phyloP scores from a whole-genome alignment of 1,140 invertebrate species.

The Semibalanus balanoides region DNA sequence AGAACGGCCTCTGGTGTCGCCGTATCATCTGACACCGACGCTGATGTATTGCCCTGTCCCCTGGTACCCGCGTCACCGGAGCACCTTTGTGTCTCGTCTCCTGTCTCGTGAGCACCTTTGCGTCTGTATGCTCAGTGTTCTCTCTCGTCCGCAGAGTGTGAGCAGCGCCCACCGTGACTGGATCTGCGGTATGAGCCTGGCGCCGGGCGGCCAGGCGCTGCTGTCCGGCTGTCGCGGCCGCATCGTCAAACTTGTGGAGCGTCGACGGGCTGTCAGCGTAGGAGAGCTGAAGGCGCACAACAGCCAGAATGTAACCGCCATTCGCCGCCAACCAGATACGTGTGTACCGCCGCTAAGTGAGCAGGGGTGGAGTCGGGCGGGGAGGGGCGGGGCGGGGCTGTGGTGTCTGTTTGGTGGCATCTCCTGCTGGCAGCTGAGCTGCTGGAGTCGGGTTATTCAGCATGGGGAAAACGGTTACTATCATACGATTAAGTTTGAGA shows the following conservation, averaged over 20 bases:
- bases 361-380: not conserved
- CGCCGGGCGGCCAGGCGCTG: slow-evolving; percentile 39
- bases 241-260: slow-evolving; percentile 54
- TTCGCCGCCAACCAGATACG: slow-evolving; percentile 53
- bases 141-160: not conserved
- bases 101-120: not conserved
- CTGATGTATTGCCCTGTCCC: no score
- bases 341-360: slow-evolving; percentile 56
- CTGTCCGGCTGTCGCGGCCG: slow-evolving; percentile 64
- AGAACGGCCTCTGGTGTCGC: no score
- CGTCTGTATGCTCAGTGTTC: not conserved
- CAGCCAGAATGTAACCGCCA: slow-evolving; percentile 58
- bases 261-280: slow-evolving; percentile 44
- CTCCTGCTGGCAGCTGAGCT: no score
- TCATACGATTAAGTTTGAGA: no score
- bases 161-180: slow-evolving; percentile 81
- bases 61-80: not conserved
- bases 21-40: no score
- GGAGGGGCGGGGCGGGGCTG: no score
- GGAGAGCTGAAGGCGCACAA: slow-evolving; percentile 58
- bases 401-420: no score
- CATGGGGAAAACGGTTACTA: no score
- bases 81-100: slow-evolving; percentile 8
- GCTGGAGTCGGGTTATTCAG: no score
- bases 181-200: slow-evolving; percentile 60